Evolutionary conservation across 2,888 invertebrate species (phyloP).

Genomic region (Meliscaeva auricollis): DNA sequence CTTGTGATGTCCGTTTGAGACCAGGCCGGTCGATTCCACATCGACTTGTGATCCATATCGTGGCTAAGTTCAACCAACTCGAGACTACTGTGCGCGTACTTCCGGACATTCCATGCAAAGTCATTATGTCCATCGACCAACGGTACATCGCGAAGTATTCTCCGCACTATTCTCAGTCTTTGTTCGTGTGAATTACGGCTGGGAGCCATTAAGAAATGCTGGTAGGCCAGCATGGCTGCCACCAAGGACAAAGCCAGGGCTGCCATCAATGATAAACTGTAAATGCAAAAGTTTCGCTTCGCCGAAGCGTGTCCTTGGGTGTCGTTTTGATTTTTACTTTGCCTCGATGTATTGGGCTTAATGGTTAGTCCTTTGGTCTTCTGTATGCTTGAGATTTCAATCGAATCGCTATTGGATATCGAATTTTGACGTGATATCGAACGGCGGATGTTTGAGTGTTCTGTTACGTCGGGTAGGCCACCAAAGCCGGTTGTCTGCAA

Average conservation of each 20-base stretch:
- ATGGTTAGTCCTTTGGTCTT: constrained; percentile 82
- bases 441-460: constrained; percentile 83
- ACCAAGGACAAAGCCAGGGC: constrained; percentile 82
- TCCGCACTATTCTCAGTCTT: constrained; percentile 83
- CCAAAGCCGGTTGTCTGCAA: constrained; percentile 84
- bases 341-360: constrained; percentile 74
- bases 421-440: constrained; percentile 83
- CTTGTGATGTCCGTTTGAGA: constrained; percentile 96
- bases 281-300: constrained; percentile 81
- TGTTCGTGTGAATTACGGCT: constrained; percentile 84
- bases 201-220: constrained; percentile 83
- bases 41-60: constrained; percentile 85
- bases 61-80: constrained; percentile 82
- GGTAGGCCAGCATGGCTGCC: constrained; percentile 82
- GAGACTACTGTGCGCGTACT: constrained; percentile 93
- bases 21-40: constrained; percentile 94
- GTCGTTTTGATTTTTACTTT: constrained; percentile 74
- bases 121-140: constrained; percentile 91
- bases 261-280: constrained; percentile 81
- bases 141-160: constrained; percentile 83
- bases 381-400: constrained; percentile 83
- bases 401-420: constrained; percentile 83
- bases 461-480: constrained; percentile 84
- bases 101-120: constrained; percentile 94
- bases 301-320: constrained; percentile 73